Evolutionary conservation across 2,888 invertebrate genomes (phyloP).

Genomic region (Uropetala carovei): DNA sequence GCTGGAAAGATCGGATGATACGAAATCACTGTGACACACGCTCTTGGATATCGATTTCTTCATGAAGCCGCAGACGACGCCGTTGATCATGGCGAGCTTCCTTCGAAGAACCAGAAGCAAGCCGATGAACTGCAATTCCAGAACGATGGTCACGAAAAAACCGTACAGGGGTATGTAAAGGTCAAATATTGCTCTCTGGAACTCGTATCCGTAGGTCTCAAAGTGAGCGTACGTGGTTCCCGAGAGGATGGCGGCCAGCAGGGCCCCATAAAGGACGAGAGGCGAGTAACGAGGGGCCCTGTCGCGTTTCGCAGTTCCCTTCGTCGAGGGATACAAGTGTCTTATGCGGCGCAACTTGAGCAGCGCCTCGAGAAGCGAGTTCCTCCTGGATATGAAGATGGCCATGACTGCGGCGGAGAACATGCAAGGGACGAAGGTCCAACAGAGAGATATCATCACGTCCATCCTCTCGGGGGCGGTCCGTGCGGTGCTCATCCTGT

Average conservation of each 20-base stretch:
- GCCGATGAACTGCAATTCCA: slow-evolving; percentile 34
- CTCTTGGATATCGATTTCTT: not conserved
- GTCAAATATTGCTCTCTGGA: slow-evolving; percentile 14
- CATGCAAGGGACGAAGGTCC: slow-evolving; percentile 48
- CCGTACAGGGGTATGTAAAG: slow-evolving; percentile 33
- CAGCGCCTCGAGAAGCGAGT: not conserved
- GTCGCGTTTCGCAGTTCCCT: not conserved
- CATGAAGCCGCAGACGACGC: not conserved
- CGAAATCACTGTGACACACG: not conserved
- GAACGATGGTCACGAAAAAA: slow-evolving; percentile 31
- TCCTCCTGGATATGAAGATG: not conserved
- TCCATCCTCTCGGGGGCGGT: slow-evolving; percentile 35
- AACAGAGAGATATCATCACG: slow-evolving; percentile 40
- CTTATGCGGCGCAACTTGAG: not conserved
- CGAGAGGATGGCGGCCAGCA: not conserved
- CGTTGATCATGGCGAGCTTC: slow-evolving; percentile 35
- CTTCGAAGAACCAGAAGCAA: slow-evolving; percentile 23
- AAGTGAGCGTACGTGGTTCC: slow-evolving; percentile 26
- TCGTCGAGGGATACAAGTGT: too few species aligned
- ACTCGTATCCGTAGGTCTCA: slow-evolving; percentile 27
- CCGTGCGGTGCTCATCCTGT: not conserved
- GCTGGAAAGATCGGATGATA: not conserved
- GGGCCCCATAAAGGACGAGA: not conserved
- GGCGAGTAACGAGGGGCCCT: slow-evolving; percentile 13
- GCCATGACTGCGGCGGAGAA: slow-evolving; percentile 27